A percentile compares a stretch with the other conserved stretches of the same genome.
These are phyloP conservation scores for Genyomyrus donnyi DNA, from an alignment of 2,113 vertebrate species.

Conservation along the genomic window DNA sequence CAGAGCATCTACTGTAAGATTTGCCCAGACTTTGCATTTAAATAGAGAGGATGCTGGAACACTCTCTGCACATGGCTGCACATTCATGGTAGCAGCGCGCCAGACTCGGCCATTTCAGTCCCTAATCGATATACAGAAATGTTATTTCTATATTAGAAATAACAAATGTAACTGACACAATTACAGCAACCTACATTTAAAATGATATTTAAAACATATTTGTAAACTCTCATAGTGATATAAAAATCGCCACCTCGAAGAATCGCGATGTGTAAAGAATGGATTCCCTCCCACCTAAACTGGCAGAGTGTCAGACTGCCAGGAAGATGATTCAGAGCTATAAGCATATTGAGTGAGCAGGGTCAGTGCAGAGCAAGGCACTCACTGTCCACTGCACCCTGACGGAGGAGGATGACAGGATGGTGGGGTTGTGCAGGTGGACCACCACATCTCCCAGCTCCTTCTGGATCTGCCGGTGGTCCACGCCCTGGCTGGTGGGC, in stretches of 20 bases:
- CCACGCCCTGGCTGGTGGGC: slow-evolving; percentile 91
- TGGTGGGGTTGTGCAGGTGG: slow-evolving; percentile 93
- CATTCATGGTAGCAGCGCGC: too few relatives aligned
- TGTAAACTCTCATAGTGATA: neutral
- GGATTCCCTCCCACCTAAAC: neutral
- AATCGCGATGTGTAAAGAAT: neutral
- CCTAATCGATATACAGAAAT: neutral
- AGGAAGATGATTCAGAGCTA: neutral
- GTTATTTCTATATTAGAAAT: neutral
- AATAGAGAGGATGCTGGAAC: too few relatives aligned
- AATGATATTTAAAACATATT: neutral
- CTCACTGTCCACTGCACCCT: slow-evolving; percentile 98
- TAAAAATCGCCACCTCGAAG: neutral
- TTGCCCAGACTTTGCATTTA: neutral
- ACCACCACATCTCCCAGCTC: slow-evolving; percentile 87
- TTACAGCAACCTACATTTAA: neutral
- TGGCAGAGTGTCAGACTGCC: neutral
- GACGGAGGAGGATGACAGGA: slow-evolving; percentile 91
- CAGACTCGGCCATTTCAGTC: neutral
- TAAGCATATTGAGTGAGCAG: neutral
- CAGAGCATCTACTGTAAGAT: neutral
- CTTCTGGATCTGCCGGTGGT: slow-evolving; percentile 93
- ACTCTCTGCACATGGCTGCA: too few relatives aligned
- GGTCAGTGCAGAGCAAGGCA: slow-evolving; percentile 18
- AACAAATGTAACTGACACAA: neutral